Conservation (phyloP, 2,888 invertebrate genomes). For the Byasa hedistus region DNA sequence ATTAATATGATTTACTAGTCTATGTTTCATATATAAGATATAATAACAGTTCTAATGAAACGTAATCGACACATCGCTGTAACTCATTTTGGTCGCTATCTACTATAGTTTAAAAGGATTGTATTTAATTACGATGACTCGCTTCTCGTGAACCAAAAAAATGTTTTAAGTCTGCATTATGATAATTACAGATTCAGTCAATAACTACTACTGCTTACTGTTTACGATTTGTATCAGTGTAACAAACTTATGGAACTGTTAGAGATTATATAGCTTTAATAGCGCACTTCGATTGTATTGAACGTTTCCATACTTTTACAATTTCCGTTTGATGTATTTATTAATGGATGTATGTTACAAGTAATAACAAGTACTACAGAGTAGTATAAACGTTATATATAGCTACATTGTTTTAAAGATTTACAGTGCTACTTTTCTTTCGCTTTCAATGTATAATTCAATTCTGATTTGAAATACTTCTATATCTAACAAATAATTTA, state of each 20-base stretch:
- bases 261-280: constrained; percentile 1
- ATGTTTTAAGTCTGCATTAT: constrained; percentile 67
- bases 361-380: too few species aligned
- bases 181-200: constrained; percentile 65
- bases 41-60: constrained; percentile 48
- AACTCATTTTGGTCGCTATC: constrained; percentile 48
- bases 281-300: not conserved
- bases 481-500: not conserved
- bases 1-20: constrained; percentile 32
- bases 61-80: constrained; percentile 46
- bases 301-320: too few species aligned
- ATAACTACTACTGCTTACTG: constrained; percentile 44
- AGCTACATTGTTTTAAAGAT: too few species aligned
- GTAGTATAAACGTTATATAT: too few species aligned
- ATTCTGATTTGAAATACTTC: too few species aligned
- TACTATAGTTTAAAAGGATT: constrained; percentile 61
- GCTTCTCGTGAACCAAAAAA: constrained; percentile 54
- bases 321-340: too few species aligned
- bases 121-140: constrained; percentile 72
- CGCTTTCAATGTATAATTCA: too few species aligned
- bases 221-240: constrained; percentile 30
- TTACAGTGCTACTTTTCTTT: too few species aligned
- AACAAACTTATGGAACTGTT: constrained; percentile 23
- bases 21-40: constrained; percentile 32
- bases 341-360: too few species aligned